Conservation (phyloP, 2,888 invertebrate genomes). For the Sphaerophoria taeniata region DNA sequence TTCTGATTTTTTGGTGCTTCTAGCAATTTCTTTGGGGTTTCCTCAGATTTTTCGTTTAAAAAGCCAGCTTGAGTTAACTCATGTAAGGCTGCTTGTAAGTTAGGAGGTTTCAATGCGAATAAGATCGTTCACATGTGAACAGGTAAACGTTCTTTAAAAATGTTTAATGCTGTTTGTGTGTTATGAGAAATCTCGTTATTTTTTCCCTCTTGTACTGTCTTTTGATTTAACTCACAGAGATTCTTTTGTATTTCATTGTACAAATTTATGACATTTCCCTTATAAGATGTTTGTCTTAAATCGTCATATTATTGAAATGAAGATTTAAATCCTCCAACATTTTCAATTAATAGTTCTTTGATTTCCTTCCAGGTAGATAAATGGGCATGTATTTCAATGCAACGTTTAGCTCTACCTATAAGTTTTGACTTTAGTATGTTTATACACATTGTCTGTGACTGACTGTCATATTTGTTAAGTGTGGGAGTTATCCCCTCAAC, state of each 20-base stretch:
- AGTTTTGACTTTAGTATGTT: neutral
- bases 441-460: neutral
- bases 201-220: constrained; percentile 4
- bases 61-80: constrained; percentile 11
- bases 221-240: neutral
- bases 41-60: constrained; percentile 8
- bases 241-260: neutral
- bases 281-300: constrained; percentile 4
- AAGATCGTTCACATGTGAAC: constrained; percentile 11
- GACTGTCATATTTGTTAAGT: neutral
- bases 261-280: constrained; percentile 1
- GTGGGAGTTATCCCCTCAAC: neutral
- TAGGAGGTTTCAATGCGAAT: neutral
- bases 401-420: constrained; percentile 1
- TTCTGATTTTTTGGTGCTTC: neutral
- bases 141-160: constrained; percentile 13
- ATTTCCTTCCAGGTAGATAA: neutral
- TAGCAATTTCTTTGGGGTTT: neutral
- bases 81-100: constrained; percentile 7
- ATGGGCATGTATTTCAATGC: neutral
- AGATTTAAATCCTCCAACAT: constrained; percentile 1
- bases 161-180: neutral
- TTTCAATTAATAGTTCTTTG: constrained; percentile 2
- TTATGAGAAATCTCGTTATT: neutral
- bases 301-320: constrained; percentile 8